Evolutionary conservation across 2,797 vertebrate genomes (phyloP), one percentile per base, ranked within the genome.

Genomic region (Pseudochromis fuscus): DNA sequence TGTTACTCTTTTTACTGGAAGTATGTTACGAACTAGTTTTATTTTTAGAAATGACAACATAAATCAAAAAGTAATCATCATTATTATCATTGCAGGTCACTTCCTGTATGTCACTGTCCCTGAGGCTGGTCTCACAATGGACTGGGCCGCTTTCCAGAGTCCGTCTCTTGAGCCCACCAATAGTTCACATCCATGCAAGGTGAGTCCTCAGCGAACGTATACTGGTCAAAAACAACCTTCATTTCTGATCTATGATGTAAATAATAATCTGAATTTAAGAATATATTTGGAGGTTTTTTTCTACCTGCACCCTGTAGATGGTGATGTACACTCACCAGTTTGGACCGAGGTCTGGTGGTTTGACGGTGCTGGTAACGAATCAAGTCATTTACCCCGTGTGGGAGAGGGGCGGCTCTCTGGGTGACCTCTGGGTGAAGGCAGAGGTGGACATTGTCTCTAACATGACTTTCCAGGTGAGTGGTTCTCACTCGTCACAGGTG

Each of bases 291-390:
- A n/a, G n/a, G n/a, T 7, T 38, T 44, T 56, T 67, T 16, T 69
- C 18, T 35, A 7, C 71, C 4, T 24, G 16, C 21, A 0, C 4
- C 4, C 45, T 59, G 21, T 66, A 99, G 97, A 94, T 98, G 19
- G 77, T 95, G 38, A 94, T 98, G 83, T 98, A 98, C 83, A 93
- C 90, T 18, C 93, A 97, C 83, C 94, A 98, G 86, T 96, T 95
- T 0, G 96, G 96, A 4, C 95, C 95, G 0, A 72, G 92, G 73
- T 89, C 88, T 0, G 91, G 91, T 8, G 93, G 85, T 13, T 91
- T 95, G 67, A 89, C 94, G 0, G 92, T 95, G 68, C 64, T 95
- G 83, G 92, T 95, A 67, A 89, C 93, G 6, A 88, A 59, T 7
- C 5, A 0, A 5, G 3, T 30, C 0, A 85, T 95, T 50, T 81